Base-by-base conservation (phyloP, 2,113 vertebrate species). In the Urocolius indicus region DNA sequence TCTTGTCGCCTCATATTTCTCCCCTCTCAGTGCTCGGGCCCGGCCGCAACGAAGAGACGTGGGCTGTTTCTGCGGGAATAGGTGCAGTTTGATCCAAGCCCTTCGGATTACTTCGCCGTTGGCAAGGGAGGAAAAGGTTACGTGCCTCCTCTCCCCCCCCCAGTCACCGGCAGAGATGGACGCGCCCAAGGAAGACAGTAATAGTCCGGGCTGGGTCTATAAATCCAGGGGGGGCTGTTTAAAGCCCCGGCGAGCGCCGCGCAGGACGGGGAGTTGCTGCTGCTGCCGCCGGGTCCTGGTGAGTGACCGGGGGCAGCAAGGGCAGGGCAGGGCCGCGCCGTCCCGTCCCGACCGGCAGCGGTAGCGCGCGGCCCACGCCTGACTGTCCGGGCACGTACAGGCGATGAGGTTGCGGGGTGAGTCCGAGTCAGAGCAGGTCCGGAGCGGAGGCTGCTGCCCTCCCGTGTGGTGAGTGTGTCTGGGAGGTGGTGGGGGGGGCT, bases 61-160 rank as follows among this genome's bases (percentile, higher is more conserved):
- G 0, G 1, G 0, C 0, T 3, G 1, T 3, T 51, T 15, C 4
- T 29, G 2, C 3, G 2, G 3, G 26, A 0, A 17, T n/a, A 36
- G 73, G 22, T 3, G 57, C 46, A 79, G 43, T 22, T 3, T 74
- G 79, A 58, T 58, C 54, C 55, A 19, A 84, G 52, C 7, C 3
- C 3, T 4, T 27, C 1, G 7, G 46, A 15, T 6, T 30, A 27
- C 16, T 32, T 65, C 12, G 18, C 26, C 5, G 11, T 1, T 14
- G 48, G 24, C 32, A 46, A 46, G 8, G 30, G 51, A 27, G 54
- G 18, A 58, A 66, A 41, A 71, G 5, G 16, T 57, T n/a, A 11
- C 2, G 5, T 0, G 1, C 10, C 11, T 13, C 27, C 62, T 16
- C 29, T 43, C 13, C 16, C 22, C 75, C 63, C 62, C 63, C 24